A percentile compares a stretch with the other conserved stretches of the same genome.
Conservation (phyloP, 2,797 vertebrate genomes). For the Acanthurus leucopareius region DNA sequence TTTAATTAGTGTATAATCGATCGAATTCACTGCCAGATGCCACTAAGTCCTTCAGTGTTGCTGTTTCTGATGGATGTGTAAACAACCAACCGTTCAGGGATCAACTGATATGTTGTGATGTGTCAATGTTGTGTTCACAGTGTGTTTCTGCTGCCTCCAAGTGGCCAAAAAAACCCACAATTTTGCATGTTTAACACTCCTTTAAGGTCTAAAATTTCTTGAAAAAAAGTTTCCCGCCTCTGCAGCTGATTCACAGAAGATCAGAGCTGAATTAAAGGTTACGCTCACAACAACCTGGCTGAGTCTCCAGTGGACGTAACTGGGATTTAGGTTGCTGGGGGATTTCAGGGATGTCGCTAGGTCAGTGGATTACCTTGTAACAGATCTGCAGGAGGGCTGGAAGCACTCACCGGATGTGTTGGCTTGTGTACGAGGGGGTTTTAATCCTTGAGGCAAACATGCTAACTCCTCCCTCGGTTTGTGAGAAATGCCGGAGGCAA, state of each 20-base stretch:
- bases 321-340: slow-evolving; percentile 76
- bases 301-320: slow-evolving; percentile 34
- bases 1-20: too few species aligned
- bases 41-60: too few species aligned
- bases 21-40: too few species aligned
- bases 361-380: slow-evolving; percentile 83
- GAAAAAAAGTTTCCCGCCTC: not conserved
- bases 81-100: too few species aligned
- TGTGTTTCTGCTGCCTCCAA: too few species aligned
- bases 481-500: slow-evolving; percentile 29
- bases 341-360: slow-evolving; percentile 71
- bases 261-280: slow-evolving; percentile 27
- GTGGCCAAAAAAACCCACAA: too few species aligned
- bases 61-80: too few species aligned
- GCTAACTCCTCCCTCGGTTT: slow-evolving; percentile 44
- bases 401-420: slow-evolving; percentile 52
- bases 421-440: slow-evolving; percentile 34
- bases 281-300: slow-evolving; percentile 18
- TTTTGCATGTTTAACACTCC: too few species aligned
- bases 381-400: slow-evolving; percentile 64
- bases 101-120: too few species aligned
- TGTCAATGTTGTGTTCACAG: too few species aligned
- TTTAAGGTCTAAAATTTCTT: too few species aligned
- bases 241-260: not conserved
- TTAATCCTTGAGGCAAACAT: slow-evolving; percentile 69